Evolutionary conservation across 1,140 invertebrate species (phyloP).

Genomic region (Whitmania pigra): DNA sequence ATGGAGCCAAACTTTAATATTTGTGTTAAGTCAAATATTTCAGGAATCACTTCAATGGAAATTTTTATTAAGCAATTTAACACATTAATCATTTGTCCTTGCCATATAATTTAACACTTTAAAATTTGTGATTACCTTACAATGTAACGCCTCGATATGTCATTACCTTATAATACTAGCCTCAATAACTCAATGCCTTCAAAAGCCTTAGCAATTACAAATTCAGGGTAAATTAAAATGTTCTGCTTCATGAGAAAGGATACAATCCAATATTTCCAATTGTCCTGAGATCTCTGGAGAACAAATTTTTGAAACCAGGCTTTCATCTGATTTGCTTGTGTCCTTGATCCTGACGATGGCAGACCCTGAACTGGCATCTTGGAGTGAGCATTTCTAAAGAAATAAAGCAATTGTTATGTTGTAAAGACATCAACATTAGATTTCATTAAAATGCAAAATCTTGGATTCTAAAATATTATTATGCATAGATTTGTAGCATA

Average conservation of each 20-base stretch:
- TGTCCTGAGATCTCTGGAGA: conserved; percentile 63
- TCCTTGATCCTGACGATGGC: conserved; percentile 52
- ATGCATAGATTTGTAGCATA: neutral
- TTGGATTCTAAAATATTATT: no score
- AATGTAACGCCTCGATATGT: no score
- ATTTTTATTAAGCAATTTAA: neutral
- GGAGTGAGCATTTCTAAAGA: conserved; percentile 58
- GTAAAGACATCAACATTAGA: no score
- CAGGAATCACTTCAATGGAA: neutral
- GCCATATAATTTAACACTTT: no score
- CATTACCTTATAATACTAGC: no score
- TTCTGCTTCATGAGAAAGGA: conserved; percentile 31
- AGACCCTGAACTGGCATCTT: conserved; percentile 87
- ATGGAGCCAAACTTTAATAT: neutral
- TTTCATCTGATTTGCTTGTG: conserved; percentile 76
- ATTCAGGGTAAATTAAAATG: neutral
- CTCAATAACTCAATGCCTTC: no score
- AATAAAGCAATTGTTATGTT: conserved; percentile 40
- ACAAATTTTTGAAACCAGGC: conserved; percentile 91
- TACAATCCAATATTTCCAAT: conserved; percentile 99
- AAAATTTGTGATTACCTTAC: no score
- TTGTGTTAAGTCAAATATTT: neutral
- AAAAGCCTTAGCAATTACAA: neutral
- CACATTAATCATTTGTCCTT: neutral
- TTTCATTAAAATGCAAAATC: no score